Percentiles rank a stretch among this genome's conserved stretches.
Conservation (phyloP, 2,113 vertebrate genomes). For the Numida meleagris region DNA sequence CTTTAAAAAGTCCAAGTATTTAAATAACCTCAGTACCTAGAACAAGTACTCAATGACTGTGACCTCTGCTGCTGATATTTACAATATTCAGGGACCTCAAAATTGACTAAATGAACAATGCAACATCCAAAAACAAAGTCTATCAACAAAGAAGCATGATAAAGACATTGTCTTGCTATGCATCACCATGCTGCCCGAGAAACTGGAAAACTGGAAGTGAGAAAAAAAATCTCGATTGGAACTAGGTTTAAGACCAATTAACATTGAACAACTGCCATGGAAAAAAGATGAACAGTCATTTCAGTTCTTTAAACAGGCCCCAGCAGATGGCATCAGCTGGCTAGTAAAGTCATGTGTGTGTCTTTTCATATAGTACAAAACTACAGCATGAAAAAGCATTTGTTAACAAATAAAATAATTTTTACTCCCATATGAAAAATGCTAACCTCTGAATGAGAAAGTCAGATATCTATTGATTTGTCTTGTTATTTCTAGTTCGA, state of each 20-base stretch:
- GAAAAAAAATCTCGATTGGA: background rate
- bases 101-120: background rate
- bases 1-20: background rate
- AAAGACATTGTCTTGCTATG: background rate
- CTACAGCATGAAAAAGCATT: background rate
- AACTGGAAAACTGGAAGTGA: background rate
- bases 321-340: slow-evolving; percentile 60
- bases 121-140: accelerated
- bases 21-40: background rate
- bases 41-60: background rate
- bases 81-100: background rate
- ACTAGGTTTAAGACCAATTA: background rate
- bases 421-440: background rate
- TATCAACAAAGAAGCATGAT: background rate
- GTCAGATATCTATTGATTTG: background rate
- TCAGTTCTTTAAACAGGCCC: slow-evolving; percentile 5
- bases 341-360: background rate
- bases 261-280: background rate
- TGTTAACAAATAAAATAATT: background rate
- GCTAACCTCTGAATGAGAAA: background rate
- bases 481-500: background rate
- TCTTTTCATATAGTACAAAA: background rate
- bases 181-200: background rate
- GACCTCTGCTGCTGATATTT: background rate
- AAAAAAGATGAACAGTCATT: background rate